Conservation (phyloP, 2,113 vertebrate species). For the Oryzias curvinotus region DNA sequence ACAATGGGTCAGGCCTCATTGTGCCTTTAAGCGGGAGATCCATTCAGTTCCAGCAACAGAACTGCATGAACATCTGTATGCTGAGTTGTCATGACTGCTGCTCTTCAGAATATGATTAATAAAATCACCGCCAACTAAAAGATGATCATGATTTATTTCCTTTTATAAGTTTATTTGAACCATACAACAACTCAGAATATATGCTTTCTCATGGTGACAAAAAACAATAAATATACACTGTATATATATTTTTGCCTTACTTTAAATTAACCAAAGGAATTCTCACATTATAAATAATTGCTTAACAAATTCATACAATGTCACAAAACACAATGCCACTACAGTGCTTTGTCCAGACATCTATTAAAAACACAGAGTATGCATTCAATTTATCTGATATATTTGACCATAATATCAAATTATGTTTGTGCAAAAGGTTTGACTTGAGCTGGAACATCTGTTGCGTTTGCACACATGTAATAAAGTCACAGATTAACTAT, state of each 20-base stretch:
- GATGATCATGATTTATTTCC: no score
- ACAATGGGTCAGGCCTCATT: not conserved
- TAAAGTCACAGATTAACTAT: constrained; percentile 43
- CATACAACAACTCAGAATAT: no score
- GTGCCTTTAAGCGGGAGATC: not conserved
- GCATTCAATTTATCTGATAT: no score
- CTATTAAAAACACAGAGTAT: no score
- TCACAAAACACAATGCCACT: no score
- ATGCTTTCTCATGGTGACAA: no score
- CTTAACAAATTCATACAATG: no score
- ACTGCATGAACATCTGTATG: constrained; percentile 28
- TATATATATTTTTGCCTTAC: not conserved
- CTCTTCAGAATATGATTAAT: not conserved
- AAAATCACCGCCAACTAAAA: not conserved
- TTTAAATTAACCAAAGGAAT: not conserved
- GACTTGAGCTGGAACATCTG: constrained; percentile 59
- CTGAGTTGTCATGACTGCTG: constrained; percentile 21
- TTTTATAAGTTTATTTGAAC: no score
- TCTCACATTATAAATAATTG: no score
- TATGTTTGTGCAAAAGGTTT: constrained; percentile 13
- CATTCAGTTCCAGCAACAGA: not conserved
- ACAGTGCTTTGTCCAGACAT: no score
- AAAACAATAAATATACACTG: not conserved
- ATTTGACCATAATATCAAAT: no score
- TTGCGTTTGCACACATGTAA: constrained; percentile 56